Evolutionary conservation across 2,888 invertebrate species (phyloP), one percentile per base, ranked within the genome.

Genomic region (Sinohyriopsis cumingii): DNA sequence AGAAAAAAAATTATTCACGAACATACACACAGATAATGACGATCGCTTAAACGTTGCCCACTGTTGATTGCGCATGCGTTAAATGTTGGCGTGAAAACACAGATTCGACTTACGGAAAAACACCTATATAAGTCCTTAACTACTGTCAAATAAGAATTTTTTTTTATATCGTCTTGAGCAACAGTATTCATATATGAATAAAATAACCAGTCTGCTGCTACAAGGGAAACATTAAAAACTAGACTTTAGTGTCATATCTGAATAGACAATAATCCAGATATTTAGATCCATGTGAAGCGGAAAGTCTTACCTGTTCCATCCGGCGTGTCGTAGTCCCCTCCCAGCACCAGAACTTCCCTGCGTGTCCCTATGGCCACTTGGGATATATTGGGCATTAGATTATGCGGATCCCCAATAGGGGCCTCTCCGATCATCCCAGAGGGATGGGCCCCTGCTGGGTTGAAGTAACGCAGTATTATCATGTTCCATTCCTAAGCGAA

Each of bases 361-460:
- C 95, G 94, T 86, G 95, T 94, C 20, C 97, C 96, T 12, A 96
- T 93, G 0, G 98, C 98, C 54, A 97, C 98, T 78, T 88, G 96
- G 18, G 96, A 94, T 90, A 98, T 95, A 89, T 94, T 97, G 0
- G 98, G 98, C 97, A 98, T 97, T 69, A 98, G 92, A 91, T 99
- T 98, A 72, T 96, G 95, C 86, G 97, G 98, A 79, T 95, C 94
- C 84, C 97, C 97, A 57, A 95, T 95, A 0, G 98, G 98, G 90
- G 98, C 97, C 90, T 99, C 98, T 0, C 98, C 98, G 77, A 98
- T 98, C 73, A 94, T 91, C 0, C 98, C 98, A 18, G 96, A 95
- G 0, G 94, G 94, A 91, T 98, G 98, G 20, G 98, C 96, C 18
- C 98, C 98, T 9, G 98, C 96, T 0, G 98, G 98, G 91, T 98